Evolutionary conservation across 2,888 invertebrate species (phyloP).

Genomic region (Liopterus haemorrhoidalis): DNA sequence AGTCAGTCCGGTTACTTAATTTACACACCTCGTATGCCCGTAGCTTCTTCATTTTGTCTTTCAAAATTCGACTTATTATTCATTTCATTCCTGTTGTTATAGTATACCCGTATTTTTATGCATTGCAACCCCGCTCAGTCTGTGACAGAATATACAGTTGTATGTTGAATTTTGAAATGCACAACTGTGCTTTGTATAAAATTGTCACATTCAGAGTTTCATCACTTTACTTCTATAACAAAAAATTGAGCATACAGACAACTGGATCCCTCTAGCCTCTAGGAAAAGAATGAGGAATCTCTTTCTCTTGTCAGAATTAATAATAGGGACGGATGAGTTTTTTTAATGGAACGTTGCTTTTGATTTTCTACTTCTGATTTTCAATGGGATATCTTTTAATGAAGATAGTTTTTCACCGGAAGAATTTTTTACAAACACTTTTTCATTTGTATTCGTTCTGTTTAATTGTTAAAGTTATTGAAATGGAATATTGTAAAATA

Average conservation of each 20-base stretch:
- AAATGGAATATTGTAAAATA: too few relatives aligned
- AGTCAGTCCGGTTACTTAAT: too few relatives aligned
- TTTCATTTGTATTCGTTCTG: too few relatives aligned
- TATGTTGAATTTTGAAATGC: not conserved
- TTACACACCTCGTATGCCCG: too few relatives aligned
- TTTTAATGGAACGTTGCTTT: too few relatives aligned
- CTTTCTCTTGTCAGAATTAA: constrained; percentile 4
- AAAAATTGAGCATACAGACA: constrained; percentile 4
- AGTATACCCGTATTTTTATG: not conserved
- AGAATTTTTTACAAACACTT: too few relatives aligned
- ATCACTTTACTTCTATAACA: constrained; percentile 5
- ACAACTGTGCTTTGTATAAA: constrained; percentile 1
- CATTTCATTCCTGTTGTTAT: not conserved
- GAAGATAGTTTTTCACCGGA: too few relatives aligned
- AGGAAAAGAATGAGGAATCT: constrained; percentile 4
- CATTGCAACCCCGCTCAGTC: not conserved
- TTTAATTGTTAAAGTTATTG: too few relatives aligned
- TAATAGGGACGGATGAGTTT: constrained; percentile 8
- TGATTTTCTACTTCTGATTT: too few relatives aligned
- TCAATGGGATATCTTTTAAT: too few relatives aligned
- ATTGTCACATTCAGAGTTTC: constrained; percentile 8
- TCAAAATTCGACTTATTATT: not conserved
- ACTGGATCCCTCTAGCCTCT: not conserved
- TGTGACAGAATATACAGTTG: too few relatives aligned
- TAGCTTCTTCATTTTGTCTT: not conserved